Evolutionary conservation across 2,888 invertebrate genomes (phyloP).

Genomic region (Octonoba sinensis): DNA sequence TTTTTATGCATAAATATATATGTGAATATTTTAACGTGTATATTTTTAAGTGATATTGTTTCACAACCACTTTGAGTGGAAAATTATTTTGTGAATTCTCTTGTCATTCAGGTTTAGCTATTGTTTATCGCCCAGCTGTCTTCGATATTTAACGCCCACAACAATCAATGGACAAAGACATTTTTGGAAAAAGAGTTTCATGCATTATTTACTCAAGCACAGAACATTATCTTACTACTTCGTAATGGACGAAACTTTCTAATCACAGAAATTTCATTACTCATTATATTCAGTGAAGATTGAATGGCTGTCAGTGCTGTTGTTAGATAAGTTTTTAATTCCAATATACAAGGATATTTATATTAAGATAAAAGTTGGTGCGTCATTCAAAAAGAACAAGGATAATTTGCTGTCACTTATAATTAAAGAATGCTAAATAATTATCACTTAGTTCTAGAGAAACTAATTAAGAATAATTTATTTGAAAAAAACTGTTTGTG

Average conservation of each 20-base stretch:
- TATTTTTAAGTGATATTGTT: neutral
- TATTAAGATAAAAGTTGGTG: too few relatives aligned
- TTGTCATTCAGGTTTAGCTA: constrained; percentile 22
- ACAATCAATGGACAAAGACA: constrained; percentile 20
- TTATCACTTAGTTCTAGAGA: too few relatives aligned
- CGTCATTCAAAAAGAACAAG: too few relatives aligned
- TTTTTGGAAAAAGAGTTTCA: constrained; percentile 36
- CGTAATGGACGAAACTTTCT: constrained; percentile 31
- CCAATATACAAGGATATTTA: too few relatives aligned
- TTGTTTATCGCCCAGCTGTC: constrained; percentile 45
- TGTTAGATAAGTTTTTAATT: too few relatives aligned
- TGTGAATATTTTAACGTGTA: too few relatives aligned
- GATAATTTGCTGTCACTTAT: too few relatives aligned
- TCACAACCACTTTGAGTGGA: constrained; percentile 26
- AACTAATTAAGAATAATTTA: too few relatives aligned
- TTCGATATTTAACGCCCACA: constrained; percentile 46
- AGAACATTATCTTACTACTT: constrained; percentile 41
- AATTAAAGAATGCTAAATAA: too few relatives aligned
- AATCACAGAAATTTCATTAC: constrained; percentile 36
- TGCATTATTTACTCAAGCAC: constrained; percentile 25
- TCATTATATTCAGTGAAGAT: neutral
- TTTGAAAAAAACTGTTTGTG: too few relatives aligned
- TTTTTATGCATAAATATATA: too few relatives aligned
- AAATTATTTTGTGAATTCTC: constrained; percentile 5
- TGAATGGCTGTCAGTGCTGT: too few relatives aligned